phyloP scores from a whole-genome alignment of 2,797 vertebrate genomes.

The Fistularia tabacaria region DNA sequence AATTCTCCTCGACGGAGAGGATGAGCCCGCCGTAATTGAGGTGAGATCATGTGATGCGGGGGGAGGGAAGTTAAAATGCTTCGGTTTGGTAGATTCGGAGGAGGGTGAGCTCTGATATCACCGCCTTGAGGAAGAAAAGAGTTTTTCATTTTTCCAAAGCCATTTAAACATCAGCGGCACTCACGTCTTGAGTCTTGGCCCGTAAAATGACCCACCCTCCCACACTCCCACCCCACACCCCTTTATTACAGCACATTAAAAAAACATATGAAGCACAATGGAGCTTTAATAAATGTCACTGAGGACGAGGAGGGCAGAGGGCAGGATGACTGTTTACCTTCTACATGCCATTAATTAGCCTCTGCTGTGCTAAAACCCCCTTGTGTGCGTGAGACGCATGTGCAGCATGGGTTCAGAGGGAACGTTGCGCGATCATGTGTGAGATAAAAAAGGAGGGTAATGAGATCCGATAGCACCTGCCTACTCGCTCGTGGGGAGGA shows the following conservation, averaged over 20 bases:
- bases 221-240: background rate
- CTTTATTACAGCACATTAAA: constrained; percentile 53
- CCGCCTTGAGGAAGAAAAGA: background rate
- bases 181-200: too few species aligned
- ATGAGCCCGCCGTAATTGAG: constrained; percentile 23
- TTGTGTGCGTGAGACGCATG: constrained; percentile 2
- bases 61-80: background rate
- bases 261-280: constrained; percentile 53
- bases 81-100: background rate
- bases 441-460: constrained; percentile 16
- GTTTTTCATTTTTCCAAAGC: background rate
- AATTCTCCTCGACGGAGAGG: constrained; percentile 14
- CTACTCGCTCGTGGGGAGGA: constrained; percentile 4
- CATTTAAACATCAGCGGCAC: background rate
- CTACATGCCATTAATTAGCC: constrained; percentile 51
- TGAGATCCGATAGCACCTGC: constrained; percentile 28
- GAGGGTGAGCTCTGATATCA: background rate
- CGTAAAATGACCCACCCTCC: background rate
- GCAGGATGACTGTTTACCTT: constrained; percentile 39
- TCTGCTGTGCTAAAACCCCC: constrained; percentile 6
- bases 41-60: constrained; percentile 1
- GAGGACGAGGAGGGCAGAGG: constrained; percentile 5
- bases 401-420: constrained; percentile 4
- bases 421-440: too few species aligned
- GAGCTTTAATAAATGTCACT: constrained; percentile 42